Conservation (phyloP, 2,113 vertebrate genomes). For the Pyxicephalus adspersus region DNA sequence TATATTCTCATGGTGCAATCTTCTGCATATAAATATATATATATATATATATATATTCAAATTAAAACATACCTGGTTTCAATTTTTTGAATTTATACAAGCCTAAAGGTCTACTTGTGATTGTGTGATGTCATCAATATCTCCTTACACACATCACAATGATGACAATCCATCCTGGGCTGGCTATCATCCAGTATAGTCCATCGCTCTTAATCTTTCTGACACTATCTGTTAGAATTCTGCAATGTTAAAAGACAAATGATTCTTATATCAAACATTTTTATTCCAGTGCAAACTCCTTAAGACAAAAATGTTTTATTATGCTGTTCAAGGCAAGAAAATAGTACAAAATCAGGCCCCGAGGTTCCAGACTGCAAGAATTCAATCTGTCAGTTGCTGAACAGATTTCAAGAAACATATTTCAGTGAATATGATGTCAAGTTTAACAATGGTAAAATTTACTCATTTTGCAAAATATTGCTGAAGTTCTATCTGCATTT, state of each 20-base stretch:
- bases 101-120: too few relatives aligned
- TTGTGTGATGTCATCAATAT: too few relatives aligned
- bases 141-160: too few relatives aligned
- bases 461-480: not conserved
- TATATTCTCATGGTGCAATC: too few relatives aligned
- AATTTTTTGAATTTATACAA: too few relatives aligned
- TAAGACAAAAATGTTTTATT: slow-evolving; percentile 37
- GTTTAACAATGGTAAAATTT: slow-evolving; percentile 26
- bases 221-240: not conserved
- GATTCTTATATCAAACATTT: slow-evolving; percentile 21
- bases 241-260: slow-evolving; percentile 13
- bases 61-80: too few relatives aligned
- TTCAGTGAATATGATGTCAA: slow-evolving; percentile 25
- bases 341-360: slow-evolving; percentile 12
- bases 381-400: slow-evolving; percentile 31
- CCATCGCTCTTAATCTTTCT: too few relatives aligned
- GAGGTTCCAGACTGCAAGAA: slow-evolving; percentile 14
- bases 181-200: too few relatives aligned
- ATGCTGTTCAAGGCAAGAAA: slow-evolving; percentile 24
- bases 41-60: too few relatives aligned
- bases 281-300: slow-evolving; percentile 1
- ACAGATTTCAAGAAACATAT: slow-evolving; percentile 34
- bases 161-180: too few relatives aligned
- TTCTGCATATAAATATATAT: too few relatives aligned
- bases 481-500: not conserved